Evolutionary conservation across 1,140 invertebrate species (phyloP).

Genomic region (Camponotus vicinus): DNA sequence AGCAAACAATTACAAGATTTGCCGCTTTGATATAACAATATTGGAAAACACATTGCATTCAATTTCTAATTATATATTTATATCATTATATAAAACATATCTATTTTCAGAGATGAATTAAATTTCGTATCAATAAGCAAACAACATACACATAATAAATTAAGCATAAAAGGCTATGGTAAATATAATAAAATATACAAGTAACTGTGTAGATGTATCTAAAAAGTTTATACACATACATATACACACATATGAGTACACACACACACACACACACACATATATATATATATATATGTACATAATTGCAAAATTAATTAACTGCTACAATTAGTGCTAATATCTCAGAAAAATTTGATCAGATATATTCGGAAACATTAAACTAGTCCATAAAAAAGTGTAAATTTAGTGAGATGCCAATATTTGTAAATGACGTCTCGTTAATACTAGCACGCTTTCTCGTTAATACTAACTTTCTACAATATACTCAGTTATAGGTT

Average conservation of each 20-base stretch:
- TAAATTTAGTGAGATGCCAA: constrained; percentile 35
- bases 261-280: too few relatives aligned
- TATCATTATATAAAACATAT: constrained; percentile 12
- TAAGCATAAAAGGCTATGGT: background rate
- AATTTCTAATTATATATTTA: background rate
- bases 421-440: constrained; percentile 32
- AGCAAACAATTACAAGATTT: background rate
- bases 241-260: background rate
- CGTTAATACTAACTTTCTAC: constrained; percentile 23
- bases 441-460: background rate
- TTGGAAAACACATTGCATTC: background rate
- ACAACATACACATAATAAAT: too few relatives aligned
- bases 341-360: background rate
- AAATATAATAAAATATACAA: background rate
- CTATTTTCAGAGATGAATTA: background rate
- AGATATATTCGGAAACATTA: background rate
- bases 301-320: background rate
- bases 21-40: background rate
- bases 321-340: background rate
- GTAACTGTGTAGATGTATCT: background rate
- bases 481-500: constrained; percentile 34
- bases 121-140: background rate
- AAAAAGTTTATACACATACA: background rate
- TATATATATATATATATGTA: background rate
- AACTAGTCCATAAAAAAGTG: constrained; percentile 28